phyloP scores from a whole-genome alignment of 2,888 invertebrate species.

The Limnephilus marmoratus region DNA sequence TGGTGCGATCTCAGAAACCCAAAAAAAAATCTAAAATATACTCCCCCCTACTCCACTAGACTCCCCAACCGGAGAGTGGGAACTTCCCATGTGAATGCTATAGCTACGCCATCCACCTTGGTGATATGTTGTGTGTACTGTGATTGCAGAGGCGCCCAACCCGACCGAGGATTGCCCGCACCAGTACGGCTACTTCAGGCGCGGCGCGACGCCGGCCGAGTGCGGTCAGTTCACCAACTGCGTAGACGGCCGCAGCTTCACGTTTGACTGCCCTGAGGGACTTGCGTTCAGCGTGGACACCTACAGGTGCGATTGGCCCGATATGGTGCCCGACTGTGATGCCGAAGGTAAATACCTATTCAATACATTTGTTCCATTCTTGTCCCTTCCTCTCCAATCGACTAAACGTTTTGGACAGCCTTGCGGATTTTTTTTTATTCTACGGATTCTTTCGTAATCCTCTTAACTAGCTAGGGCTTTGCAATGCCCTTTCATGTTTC shows the following conservation, averaged over 20 bases:
- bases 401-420: no score
- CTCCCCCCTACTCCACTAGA: no score
- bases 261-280: conserved; percentile 89
- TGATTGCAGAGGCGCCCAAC: conserved; percentile 80
- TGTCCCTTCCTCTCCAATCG: background rate
- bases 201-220: conserved; percentile 72
- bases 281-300: conserved; percentile 85
- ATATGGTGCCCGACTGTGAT: conserved; percentile 88
- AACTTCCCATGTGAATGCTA: no score
- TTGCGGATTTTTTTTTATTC: no score
- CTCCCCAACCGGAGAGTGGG: no score
- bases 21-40: no score
- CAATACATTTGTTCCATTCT: no score
- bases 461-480: no score
- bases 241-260: conserved; percentile 85
- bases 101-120: background rate
- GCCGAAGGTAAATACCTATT: conserved; percentile 80
- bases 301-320: conserved; percentile 93
- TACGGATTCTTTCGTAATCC: no score
- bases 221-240: conserved; percentile 91
- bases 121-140: background rate
- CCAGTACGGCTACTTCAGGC: conserved; percentile 88
- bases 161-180: conserved; percentile 89
- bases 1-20: no score
- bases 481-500: no score